Evolutionary conservation across 2,113 vertebrate species (phyloP), one percentile per base, ranked within the genome.

Genomic region (Erythrolamprus reginae): DNA sequence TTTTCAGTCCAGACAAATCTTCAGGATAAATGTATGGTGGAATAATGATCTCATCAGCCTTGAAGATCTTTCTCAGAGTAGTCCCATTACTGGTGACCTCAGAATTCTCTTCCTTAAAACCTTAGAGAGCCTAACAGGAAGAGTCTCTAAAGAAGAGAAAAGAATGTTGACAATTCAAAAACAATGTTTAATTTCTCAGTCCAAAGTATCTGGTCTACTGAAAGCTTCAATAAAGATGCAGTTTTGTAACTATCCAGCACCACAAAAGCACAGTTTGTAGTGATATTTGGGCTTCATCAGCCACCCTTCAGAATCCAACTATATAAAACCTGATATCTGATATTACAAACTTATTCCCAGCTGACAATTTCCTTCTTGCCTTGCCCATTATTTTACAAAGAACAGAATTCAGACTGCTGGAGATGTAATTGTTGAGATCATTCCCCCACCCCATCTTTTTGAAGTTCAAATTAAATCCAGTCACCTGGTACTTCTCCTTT

Each of bases 401-500:
- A 13, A 58, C 3, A 82, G 0, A 82, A 17, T 50, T 58, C 6
- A 86, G 17, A 92, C 65, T 26, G 28, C 48, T 50, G 58, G 85
- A 23, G 84, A 92, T 91, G 48, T 9, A 45, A 28, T 0, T 89
- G 5, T 7, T 38, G 82, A 56, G 61, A 87, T 45, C 45, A 45
- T 1, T 3, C 19, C 56, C 19, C 42, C 82, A 77, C 88, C 77
- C 77, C 88, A 92, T 47, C 0, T 33, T 82, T 92, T 89, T 51
- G 33, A 90, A 92, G n/a, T 93, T 89, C 3, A 91, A n/a, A 53
- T 70, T 90, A 87, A 53, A 86, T 91, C 0, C 0, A 38, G 28
- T n/a, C 2, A 94, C 92, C 77, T 58, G 50, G 6, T 17, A 91
- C 65, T 65, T 92, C 48, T 9, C 47, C 7, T 82, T 28, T 88